Evolutionary conservation across 1,140 invertebrate species (phyloP), one percentile per base, ranked within the genome.

Genomic region (Ostrea denselamellosa): DNA sequence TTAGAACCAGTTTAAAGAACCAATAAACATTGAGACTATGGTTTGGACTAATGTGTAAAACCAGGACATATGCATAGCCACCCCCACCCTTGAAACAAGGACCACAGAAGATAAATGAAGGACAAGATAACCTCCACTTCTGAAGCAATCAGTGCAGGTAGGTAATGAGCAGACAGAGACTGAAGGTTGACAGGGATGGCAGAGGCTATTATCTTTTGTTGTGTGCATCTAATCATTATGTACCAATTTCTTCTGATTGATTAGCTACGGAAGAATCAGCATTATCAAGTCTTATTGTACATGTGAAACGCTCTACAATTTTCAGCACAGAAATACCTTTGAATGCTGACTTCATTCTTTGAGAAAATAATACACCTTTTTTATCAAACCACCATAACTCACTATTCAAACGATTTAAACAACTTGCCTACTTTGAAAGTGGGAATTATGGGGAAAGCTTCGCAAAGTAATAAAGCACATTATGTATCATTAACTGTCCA

Each of bases 401-500:
- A 85, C 52, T 22, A 85, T 85, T 85, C 53, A 85, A 85, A 85
- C 52, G 83, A 58, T 85, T 85, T 85, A 85, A 85, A 85, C 54
- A 85, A 85, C 54, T 62, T 62, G 83, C 83, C 34, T 56, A 62
- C 83, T 85, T 85, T 85, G 83, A 85, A 62, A 85, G 56, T 62
- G 28, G 54, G 54, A 85, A 85, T 85, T 85, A 85, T 17, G 51
- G 83, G 34, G 53, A 85, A 85, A 54, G 53, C 83, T 34, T 85
- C 53, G 58, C 56, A 8, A 34, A 85, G 56, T 34, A 52, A 54
- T 85, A 34, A 85, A 85, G 28, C 83, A 19, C 83, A 85, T 85
- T 85, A 85, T 85, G 83, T 85, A 85, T 85, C 51, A 85, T 85
- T 85, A 85, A 83, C 82, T 83, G 51, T 83, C 82, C 68, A 77